These are phyloP conservation scores for Malaclemys terrapin DNA, from an alignment of 2,113 vertebrate genomes.

Conservation along the genomic window DNA sequence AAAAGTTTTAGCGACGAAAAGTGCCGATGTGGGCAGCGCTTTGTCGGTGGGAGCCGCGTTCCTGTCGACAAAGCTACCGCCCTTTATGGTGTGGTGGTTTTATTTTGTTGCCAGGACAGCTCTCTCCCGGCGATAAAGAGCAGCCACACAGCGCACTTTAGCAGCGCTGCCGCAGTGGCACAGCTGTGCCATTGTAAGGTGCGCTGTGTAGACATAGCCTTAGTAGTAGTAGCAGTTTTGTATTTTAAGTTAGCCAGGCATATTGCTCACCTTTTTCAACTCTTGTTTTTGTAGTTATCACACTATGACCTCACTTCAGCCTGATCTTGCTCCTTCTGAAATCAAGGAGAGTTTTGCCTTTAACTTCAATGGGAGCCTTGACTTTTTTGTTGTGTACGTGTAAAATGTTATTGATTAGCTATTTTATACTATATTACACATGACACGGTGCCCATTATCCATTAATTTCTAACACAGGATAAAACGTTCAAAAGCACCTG, in stretches of 20 bases:
- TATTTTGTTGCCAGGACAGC: too few species aligned
- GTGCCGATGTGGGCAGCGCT: too few species aligned
- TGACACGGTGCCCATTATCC: not conserved
- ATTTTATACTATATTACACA: not conserved
- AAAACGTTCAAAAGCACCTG: not conserved
- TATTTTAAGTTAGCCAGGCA: not conserved
- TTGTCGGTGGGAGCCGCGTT: too few species aligned
- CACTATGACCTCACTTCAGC: not conserved
- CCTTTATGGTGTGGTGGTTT: too few species aligned
- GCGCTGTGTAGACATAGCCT: too few species aligned
- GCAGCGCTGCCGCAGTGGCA: too few species aligned
- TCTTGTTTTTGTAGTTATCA: not conserved
- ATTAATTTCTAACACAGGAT: not conserved
- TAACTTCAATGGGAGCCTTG: not conserved
- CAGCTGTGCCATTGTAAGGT: too few species aligned
- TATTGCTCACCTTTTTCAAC: too few species aligned
- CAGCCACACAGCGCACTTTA: too few species aligned
- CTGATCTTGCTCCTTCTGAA: not conserved
- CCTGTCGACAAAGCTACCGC: too few species aligned
- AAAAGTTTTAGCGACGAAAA: too few species aligned
- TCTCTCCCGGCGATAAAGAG: too few species aligned
- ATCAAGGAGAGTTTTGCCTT: not conserved
- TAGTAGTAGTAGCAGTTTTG: not conserved
- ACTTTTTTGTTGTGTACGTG: not conserved
- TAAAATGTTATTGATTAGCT: not conserved